Conservation (phyloP, 2,797 vertebrate species). For the Setipinna tenuifilis region DNA sequence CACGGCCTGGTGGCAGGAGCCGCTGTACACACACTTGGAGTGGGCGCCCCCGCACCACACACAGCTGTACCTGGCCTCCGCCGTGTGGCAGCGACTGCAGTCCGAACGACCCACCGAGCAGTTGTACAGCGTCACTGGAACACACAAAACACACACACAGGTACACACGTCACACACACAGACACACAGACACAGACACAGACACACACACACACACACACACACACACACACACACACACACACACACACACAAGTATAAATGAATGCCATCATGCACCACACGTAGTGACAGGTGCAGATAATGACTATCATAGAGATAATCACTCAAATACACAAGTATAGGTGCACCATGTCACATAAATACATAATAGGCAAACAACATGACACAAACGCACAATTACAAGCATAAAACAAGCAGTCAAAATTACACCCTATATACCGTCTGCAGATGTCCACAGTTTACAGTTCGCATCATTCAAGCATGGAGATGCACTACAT, state of each 20-base stretch:
- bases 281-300: no score
- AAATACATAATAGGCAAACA: no score
- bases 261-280: no score
- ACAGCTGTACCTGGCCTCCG: conserved; percentile 84
- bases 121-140: conserved; percentile 90
- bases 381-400: no score
- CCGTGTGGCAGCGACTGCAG: conserved; percentile 94
- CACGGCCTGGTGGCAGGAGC: conserved; percentile 80
- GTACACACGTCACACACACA: neutral
- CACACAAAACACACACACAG: conserved; percentile 21
- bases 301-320: no score
- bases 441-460: no score
- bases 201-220: conserved; percentile 24
- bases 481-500: conserved; percentile 84
- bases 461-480: no score
- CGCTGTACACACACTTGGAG: conserved; percentile 82
- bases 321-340: neutral
- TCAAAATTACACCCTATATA: no score
- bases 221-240: neutral
- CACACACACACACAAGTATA: neutral
- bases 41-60: conserved; percentile 88
- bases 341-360: neutral
- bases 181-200: neutral
- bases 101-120: conserved; percentile 91
- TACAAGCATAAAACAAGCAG: no score